Base-by-base conservation (phyloP, 2,797 vertebrate species). In the Danionella dracula region DNA sequence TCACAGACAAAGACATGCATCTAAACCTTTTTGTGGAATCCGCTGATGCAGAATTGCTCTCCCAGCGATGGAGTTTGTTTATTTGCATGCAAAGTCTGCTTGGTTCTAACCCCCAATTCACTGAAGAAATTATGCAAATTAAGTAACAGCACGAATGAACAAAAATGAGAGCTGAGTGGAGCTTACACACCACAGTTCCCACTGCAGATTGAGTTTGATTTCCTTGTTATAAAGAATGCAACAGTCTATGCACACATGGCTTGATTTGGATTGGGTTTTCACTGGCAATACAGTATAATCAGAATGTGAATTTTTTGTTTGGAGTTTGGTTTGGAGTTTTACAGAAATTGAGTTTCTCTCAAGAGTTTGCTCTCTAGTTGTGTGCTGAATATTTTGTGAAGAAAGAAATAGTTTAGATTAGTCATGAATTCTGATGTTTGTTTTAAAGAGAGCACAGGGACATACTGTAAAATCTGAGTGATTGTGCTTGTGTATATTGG, bases 401-500 rank as follows among this genome's bases (percentile, higher is more conserved):
- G 21, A 17, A 31, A 42, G 10, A 49, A 42, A 40, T 10, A 23
- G n/a, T n/a, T n/a, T n/a, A n/a, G n/a, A n/a, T n/a, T n/a, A n/a
- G n/a, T 20, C 37, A 8, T 40, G 35, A 55, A 17, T 12, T 29
- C 13, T 10, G 11, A 38, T 54, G 4, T 42, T 34, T 51, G 60
- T 53, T 23, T 15, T n/a, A 53, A 21, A 54, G n/a, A 42, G 48
- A 31, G 38, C 54, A 34, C 12, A 19, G 35, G 19, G 60, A 42
- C 23, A 0, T 19, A 57, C 55, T 51, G 17, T 31, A 38, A 54
- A 53, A 61, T 13, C 38, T 46, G 63, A 62, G 51, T 20, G 41
- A 40, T 61, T 59, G 64, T 60, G 66, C 23, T 60, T 64, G 56
- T 72, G 57, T 72, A 35, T 50, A 53, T 56, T 61, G 44, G 53